Conservation (phyloP, 2,888 invertebrate genomes). For the Nysson spinosus region DNA sequence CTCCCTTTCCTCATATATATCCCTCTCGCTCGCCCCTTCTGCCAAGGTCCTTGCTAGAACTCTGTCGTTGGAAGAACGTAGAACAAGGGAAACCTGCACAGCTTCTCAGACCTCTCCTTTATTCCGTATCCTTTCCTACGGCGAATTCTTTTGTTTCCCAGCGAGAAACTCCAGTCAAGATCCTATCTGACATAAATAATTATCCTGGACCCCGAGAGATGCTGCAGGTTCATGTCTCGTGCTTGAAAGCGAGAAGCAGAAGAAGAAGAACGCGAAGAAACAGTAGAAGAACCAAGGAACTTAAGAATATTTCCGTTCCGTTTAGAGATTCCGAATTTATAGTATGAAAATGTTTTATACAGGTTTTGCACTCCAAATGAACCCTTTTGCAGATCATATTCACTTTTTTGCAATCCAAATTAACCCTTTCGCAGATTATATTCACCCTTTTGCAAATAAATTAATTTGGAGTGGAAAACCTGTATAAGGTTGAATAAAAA, state of each 20-base stretch:
- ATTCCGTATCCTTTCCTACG: constrained; percentile 41
- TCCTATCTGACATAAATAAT: constrained; percentile 77
- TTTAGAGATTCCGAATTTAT: constrained; percentile 41
- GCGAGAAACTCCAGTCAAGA: constrained; percentile 65
- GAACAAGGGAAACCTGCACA: constrained; percentile 29
- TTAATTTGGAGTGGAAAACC: too few relatives aligned
- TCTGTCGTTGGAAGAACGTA: constrained; percentile 51
- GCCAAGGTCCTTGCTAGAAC: constrained; percentile 21
- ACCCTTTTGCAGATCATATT: too few relatives aligned
- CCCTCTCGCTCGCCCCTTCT: too few relatives aligned
- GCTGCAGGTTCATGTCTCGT: constrained; percentile 50
- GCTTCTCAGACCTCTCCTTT: constrained; percentile 29
- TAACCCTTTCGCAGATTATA: too few relatives aligned
- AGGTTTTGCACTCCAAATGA: too few relatives aligned
- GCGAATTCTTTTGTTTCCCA: constrained; percentile 73
- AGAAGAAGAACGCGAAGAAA: background rate
- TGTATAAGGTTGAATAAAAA: too few relatives aligned
- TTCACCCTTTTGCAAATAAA: too few relatives aligned
- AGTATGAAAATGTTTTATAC: too few relatives aligned
- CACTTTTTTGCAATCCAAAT: too few relatives aligned
- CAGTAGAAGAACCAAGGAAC: constrained; percentile 4
- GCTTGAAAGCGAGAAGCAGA: constrained; percentile 25
- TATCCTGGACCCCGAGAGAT: constrained; percentile 69
- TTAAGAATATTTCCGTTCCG: constrained; percentile 61
- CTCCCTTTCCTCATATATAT: too few relatives aligned